Evolutionary conservation across 2,113 vertebrate species (phyloP).

Genomic region (Coracopsis vasa): DNA sequence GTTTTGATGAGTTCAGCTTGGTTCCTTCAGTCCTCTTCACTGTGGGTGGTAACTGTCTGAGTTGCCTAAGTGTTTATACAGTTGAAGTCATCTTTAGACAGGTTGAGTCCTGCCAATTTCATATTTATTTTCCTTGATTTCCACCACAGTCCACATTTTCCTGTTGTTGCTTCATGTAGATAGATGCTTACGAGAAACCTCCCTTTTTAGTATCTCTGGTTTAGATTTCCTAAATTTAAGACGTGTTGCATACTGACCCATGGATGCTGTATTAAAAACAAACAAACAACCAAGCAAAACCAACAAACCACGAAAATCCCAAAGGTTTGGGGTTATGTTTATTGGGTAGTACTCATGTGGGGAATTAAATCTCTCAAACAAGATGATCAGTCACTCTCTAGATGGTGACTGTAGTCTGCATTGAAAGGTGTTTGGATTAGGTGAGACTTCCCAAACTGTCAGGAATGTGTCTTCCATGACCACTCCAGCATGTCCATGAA

Average conservation of each 20-base stretch:
- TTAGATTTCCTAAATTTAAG: neutral
- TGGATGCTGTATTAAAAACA: neutral
- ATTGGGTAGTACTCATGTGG: neutral
- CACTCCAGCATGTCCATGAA: neutral
- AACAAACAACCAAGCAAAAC: neutral
- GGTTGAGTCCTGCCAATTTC: slow-evolving; percentile 21
- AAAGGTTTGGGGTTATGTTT: neutral
- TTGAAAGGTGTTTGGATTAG: neutral
- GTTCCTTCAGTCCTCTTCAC: neutral
- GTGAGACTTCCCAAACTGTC: neutral
- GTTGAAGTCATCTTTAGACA: slow-evolving; percentile 36
- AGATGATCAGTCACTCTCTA: neutral
- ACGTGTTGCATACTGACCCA: neutral
- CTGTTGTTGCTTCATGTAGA: neutral
- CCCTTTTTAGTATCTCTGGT: neutral
- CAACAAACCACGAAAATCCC: neutral
- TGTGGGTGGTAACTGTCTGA: slow-evolving; percentile 24
- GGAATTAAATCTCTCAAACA: neutral
- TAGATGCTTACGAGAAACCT: neutral
- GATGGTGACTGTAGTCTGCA: neutral
- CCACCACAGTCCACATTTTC: neutral
- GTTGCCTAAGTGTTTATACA: neutral
- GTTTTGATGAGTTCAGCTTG: slow-evolving; percentile 21
- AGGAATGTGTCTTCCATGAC: neutral
- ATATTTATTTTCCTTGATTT: slow-evolving; percentile 19